Percentiles rank a stretch among this genome's conserved stretches.
phyloP scores from a whole-genome alignment of 2,888 invertebrate species.

The Caenorhabditis sp. region DNA sequence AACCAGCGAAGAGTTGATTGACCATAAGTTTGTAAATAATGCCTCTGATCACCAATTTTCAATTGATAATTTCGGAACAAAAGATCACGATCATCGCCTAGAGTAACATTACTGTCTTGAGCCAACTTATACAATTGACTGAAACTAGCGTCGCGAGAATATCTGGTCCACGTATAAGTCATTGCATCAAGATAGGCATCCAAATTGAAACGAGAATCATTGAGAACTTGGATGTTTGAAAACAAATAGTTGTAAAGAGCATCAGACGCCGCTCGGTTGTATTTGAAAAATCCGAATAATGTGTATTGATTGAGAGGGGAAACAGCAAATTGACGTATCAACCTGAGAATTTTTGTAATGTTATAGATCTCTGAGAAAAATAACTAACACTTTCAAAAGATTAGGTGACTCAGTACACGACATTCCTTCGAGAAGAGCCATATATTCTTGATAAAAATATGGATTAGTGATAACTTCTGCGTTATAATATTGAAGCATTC shows the following conservation, averaged over 20 bases:
- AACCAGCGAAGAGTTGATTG: conserved; percentile 29
- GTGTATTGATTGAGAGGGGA: conserved; percentile 18
- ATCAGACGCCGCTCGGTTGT: conserved; percentile 30
- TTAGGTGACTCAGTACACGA: conserved; percentile 21
- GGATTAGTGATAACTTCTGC: conserved; percentile 38
- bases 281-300: conserved; percentile 33
- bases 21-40: conserved; percentile 2
- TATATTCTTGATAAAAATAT: conserved; percentile 50
- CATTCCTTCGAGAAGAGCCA: conserved; percentile 43
- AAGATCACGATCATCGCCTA: conserved; percentile 6
- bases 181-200: conserved; percentile 37
- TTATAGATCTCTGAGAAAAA: neutral
- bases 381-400: neutral
- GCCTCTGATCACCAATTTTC: conserved; percentile 6
- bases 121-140: neutral
- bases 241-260: conserved; percentile 20
- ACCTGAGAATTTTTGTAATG: conserved; percentile 5
- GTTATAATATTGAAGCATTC: conserved; percentile 37
- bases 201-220: conserved; percentile 2
- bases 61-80: no score
- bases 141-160: neutral
- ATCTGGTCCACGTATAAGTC: conserved; percentile 38
- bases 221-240: conserved; percentile 17
- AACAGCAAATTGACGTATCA: conserved; percentile 19
- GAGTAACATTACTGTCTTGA: neutral